Evolutionary conservation across 1,140 invertebrate genomes (phyloP).

Genomic region (Pseudomyrmex flavicornis): DNA sequence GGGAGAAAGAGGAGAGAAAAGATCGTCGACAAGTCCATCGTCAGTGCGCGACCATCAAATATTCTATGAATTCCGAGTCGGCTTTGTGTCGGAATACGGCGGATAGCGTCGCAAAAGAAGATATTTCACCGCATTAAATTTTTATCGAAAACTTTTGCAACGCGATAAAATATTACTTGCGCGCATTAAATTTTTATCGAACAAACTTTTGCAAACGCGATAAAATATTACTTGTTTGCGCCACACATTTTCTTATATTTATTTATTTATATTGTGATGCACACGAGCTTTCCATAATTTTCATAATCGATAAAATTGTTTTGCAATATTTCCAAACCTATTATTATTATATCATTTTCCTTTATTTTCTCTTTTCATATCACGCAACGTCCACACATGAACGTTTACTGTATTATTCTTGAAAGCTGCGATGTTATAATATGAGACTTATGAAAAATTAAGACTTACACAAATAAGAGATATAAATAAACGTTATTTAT

Average conservation of each 20-base stretch:
- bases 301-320: conserved; percentile 52
- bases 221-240: conserved; percentile 22
- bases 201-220: conserved; percentile 64
- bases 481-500: no score
- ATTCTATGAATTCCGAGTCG: conserved; percentile 81
- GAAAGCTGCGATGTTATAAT: no score
- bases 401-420: not conserved
- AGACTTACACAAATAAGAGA: no score
- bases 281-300: conserved; percentile 35
- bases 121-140: conserved; percentile 70
- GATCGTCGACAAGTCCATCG: conserved; percentile 67
- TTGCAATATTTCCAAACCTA: not conserved
- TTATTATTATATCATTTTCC: not conserved
- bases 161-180: conserved; percentile 34
- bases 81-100: conserved; percentile 66
- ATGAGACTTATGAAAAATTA: no score
- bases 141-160: conserved; percentile 69
- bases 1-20: conserved; percentile 1
- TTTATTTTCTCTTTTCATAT: not conserved
- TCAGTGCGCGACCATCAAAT: conserved; percentile 75
- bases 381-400: not conserved
- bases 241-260: conserved; percentile 14
- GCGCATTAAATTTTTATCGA: conserved; percentile 71
- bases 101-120: conserved; percentile 56
- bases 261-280: conserved; percentile 40